Percentiles rank a stretch among this genome's conserved stretches.
Evolutionary conservation across 2,797 vertebrate genomes (phyloP).

Genomic region (Gephyroberyx darwinii): DNA sequence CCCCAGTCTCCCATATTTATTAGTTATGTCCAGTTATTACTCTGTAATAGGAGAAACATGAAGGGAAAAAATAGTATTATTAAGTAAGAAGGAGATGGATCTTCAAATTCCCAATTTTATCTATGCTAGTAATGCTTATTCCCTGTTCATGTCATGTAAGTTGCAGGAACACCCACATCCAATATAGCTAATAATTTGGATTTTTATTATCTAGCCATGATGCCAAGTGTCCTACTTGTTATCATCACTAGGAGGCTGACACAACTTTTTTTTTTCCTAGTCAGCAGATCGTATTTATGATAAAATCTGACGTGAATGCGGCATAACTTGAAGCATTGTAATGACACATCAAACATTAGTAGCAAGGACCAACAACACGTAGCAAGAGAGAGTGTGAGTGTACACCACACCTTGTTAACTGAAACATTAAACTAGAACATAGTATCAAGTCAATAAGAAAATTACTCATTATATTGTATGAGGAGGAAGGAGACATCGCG

Average conservation of each 20-base stretch:
- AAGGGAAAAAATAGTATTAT: conserved; percentile 3
- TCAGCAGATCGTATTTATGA: no score
- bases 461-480: not conserved
- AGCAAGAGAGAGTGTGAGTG: not conserved
- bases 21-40: conserved; percentile 30
- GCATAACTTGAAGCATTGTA: no score
- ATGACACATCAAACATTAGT: not conserved
- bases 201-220: no score
- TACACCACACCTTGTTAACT: conserved; percentile 1
- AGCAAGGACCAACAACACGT: not conserved
- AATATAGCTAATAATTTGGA: no score
- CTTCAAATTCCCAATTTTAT: not conserved
- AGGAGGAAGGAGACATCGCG: not conserved
- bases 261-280: no score
- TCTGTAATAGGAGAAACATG: conserved; percentile 43
- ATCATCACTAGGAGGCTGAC: no score
- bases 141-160: no score
- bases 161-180: no score
- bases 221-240: no score
- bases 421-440: conserved; percentile 39
- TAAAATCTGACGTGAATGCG: no score
- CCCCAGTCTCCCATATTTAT: conserved; percentile 93
- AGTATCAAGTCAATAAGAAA: conserved; percentile 38
- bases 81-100: not conserved
- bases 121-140: not conserved